Evolutionary conservation across 2,888 invertebrate species (phyloP).

Genomic region (Epsilonema sp.): DNA sequence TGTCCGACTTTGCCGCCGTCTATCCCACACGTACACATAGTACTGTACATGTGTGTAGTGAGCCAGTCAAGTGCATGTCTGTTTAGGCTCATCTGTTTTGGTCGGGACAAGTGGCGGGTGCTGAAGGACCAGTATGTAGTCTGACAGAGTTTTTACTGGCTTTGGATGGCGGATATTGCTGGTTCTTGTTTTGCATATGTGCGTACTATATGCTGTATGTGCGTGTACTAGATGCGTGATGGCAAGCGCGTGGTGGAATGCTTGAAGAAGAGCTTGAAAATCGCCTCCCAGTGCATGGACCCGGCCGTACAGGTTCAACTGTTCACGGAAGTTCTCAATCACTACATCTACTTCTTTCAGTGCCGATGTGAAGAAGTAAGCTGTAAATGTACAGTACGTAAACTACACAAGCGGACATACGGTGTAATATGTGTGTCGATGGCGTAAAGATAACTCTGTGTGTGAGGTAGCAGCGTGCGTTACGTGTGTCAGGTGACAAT

Average conservation of each 20-base stretch:
- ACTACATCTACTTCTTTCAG: slow-evolving; percentile 77
- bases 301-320: slow-evolving; percentile 83
- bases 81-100: slow-evolving; percentile 91
- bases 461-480: too few species aligned
- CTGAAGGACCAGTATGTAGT: slow-evolving; percentile 21
- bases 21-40: too few species aligned
- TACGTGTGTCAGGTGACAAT: slow-evolving; percentile 41
- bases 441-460: too few species aligned
- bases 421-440: too few species aligned
- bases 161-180: not conserved
- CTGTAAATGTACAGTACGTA: not conserved
- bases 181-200: not conserved
- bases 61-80: too few species aligned
- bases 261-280: slow-evolving; percentile 76
- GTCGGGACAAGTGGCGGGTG: slow-evolving; percentile 45
- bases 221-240: slow-evolving; percentile 51
- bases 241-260: slow-evolving; percentile 78
- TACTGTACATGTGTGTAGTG: too few species aligned
- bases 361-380: slow-evolving; percentile 52
- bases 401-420: not conserved
- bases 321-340: slow-evolving; percentile 75
- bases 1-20: too few species aligned
- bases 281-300: slow-evolving; percentile 95
- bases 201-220: slow-evolving; percentile 2
- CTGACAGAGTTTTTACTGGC: not conserved